Conservation (phyloP, 2,113 vertebrate species). For the Channa maculata region DNA sequence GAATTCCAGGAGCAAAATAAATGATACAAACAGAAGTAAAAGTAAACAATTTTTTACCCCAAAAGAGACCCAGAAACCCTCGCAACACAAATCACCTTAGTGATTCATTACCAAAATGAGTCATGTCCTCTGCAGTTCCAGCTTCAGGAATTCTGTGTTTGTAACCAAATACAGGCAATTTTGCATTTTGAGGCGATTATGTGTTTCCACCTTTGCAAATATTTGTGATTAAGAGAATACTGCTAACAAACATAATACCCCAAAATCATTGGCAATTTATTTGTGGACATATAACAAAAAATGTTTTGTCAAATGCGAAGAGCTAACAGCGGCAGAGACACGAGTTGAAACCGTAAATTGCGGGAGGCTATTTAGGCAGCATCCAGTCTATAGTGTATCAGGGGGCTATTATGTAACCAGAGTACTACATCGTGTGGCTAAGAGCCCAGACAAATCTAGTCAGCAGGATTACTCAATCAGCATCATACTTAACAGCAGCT, state of each 20-base stretch:
- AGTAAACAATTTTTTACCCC: constrained; percentile 62
- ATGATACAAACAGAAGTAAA: constrained; percentile 62
- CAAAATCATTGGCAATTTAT: constrained; percentile 6
- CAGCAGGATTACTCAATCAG: constrained; percentile 32
- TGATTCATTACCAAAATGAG: constrained; percentile 62
- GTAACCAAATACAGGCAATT: constrained; percentile 55
- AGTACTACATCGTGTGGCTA: constrained; percentile 7
- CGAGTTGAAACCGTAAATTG: constrained; percentile 26
- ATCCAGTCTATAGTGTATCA: neutral
- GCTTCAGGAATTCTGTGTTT: constrained; percentile 41
- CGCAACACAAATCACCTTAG: constrained; percentile 38
- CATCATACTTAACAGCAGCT: constrained; percentile 24
- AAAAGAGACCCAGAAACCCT: constrained; percentile 52
- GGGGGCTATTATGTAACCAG: constrained; percentile 21
- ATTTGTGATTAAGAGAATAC: constrained; percentile 48
- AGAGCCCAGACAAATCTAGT: constrained; percentile 18
- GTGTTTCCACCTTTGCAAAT: constrained; percentile 57
- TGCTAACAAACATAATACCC: constrained; percentile 13
- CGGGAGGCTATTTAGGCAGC: constrained; percentile 8
- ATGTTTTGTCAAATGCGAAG: constrained; percentile 18
- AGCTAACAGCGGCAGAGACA: constrained; percentile 8
- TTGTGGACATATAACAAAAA: neutral
- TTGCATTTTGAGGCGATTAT: constrained; percentile 50
- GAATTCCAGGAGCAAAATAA: constrained; percentile 70
- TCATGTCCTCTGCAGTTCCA: constrained; percentile 44